A percentile compares a stretch with the other conserved stretches of the same genome.
These are phyloP conservation scores for Danio tinwini DNA, from an alignment of 2,797 vertebrate species.

Conservation along the genomic window DNA sequence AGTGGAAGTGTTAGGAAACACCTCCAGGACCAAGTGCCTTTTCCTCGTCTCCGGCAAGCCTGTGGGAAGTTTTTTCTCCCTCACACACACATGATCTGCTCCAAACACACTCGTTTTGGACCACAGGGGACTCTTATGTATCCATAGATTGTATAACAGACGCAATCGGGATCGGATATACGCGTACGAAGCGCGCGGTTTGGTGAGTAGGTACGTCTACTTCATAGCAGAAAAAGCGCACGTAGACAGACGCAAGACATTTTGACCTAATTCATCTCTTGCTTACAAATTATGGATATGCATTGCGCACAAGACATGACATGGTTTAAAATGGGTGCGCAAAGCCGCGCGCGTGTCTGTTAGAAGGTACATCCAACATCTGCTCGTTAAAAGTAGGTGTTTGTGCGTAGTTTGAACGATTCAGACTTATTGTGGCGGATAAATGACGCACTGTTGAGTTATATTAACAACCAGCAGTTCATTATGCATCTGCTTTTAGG, in stretches of 20 bases:
- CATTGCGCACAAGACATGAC: slow-evolving; percentile 21
- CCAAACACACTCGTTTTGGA: slow-evolving; percentile 5
- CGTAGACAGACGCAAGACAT: slow-evolving; percentile 15
- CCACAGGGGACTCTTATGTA: slow-evolving; percentile 10
- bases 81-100: slow-evolving; percentile 41
- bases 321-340: slow-evolving; percentile 26
- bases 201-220: slow-evolving; percentile 39
- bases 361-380: slow-evolving; percentile 18
- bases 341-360: neutral
- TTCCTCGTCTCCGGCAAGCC: slow-evolving; percentile 16
- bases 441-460: neutral
- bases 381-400: slow-evolving; percentile 47
- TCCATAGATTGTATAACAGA: slow-evolving; percentile 28
- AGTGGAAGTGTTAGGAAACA: slow-evolving; percentile 37
- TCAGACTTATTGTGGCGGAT: slow-evolving; percentile 15
- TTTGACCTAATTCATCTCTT: slow-evolving; percentile 35
- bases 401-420: slow-evolving; percentile 10
- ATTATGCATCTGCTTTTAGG: neutral
- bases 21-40: slow-evolving; percentile 39
- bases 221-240: neutral
- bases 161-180: neutral
- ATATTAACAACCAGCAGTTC: neutral
- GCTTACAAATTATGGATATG: slow-evolving; percentile 28
- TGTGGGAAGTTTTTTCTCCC: slow-evolving; percentile 54
- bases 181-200: neutral